These are phyloP conservation scores for Caenorhabditis elegans DNA, from an alignment of 1,140 invertebrate species.

Conservation along the genomic window DNA sequence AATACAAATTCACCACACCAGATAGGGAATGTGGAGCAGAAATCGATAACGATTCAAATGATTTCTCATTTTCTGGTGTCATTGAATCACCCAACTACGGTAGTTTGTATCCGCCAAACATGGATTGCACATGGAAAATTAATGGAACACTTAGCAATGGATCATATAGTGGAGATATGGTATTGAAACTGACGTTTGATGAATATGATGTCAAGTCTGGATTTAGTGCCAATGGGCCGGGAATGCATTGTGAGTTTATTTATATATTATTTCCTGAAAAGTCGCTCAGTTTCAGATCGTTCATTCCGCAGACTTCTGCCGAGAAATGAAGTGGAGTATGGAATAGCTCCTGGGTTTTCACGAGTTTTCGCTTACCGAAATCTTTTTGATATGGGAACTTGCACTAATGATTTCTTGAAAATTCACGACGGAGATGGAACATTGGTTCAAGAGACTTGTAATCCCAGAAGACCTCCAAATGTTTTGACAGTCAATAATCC, in stretches of 20 bases:
- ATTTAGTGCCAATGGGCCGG: constrained; percentile 11
- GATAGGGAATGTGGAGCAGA: constrained; percentile 54
- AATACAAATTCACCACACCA: constrained; percentile 67
- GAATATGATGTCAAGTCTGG: constrained; percentile 54
- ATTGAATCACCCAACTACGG: constrained; percentile 64
- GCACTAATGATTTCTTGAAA: background rate
- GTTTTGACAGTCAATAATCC: background rate
- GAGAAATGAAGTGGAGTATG: background rate
- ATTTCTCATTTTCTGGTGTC: constrained; percentile 35
- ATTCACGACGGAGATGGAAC: constrained; percentile 20
- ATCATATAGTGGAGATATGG: background rate
- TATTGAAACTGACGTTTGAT: constrained; percentile 41
- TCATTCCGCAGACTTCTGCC: background rate
- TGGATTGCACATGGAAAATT: constrained; percentile 68
- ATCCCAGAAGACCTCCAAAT: constrained; percentile 12
- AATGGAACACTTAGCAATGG: constrained; percentile 50
- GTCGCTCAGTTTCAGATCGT: background rate
- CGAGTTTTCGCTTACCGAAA: background rate
- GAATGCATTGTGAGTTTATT: background rate
- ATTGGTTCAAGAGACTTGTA: background rate
- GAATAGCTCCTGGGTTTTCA: background rate
- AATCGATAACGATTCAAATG: constrained; percentile 38
- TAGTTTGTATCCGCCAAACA: constrained; percentile 59
- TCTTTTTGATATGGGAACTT: background rate
- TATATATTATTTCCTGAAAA: background rate